Evolutionary conservation across 2,797 vertebrate species (phyloP), one percentile per base, ranked within the genome.

Genomic region (Momotus momota): DNA sequence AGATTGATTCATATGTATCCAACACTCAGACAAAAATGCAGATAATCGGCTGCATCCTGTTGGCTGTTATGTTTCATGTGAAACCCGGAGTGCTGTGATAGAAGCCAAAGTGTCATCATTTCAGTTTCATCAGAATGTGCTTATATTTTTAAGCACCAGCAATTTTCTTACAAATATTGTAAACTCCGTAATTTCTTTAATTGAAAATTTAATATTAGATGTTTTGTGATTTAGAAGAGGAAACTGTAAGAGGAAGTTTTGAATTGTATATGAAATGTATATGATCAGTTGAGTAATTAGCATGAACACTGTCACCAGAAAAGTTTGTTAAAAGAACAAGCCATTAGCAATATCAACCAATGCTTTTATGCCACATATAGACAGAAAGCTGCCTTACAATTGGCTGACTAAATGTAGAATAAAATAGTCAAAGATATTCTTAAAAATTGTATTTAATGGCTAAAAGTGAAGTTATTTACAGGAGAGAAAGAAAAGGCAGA

Each of bases 381-480:
- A 57, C 57, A 79, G 57, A 81, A 97, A 94, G 35, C 55, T 92
- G 25, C 86, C 71, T 78, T 73, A 88, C 23, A 81, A 81, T 41
- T 35, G 49, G 38, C 75, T 88, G 90, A 23, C 25, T 81, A 94
- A 90, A 95, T 79, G 79, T 70, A 89, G 81, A 95, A 93, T 84
- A 88, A 94, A 93, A 89, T 58, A 81, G 31, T n/a, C 10, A 90
- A 96, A 71, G 84, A 66, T 74, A 70, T 45, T 74, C 38, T 31
- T 48, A 4, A 87, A 88, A 95, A 73, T 8, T 83, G 43, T 89
- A 66, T 82, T 94, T 93, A 88, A 81, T 81, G 66, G 62, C 88
- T 97, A 94, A 96, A 95, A 97, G 95, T 97, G 79, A 93, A 90
- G 74, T 94, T 97, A 95, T 97, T 97, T 97, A 92, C 79, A 82